Evolutionary conservation across 2,888 invertebrate species (phyloP).

Genomic region (Ophion obscuratus): DNA sequence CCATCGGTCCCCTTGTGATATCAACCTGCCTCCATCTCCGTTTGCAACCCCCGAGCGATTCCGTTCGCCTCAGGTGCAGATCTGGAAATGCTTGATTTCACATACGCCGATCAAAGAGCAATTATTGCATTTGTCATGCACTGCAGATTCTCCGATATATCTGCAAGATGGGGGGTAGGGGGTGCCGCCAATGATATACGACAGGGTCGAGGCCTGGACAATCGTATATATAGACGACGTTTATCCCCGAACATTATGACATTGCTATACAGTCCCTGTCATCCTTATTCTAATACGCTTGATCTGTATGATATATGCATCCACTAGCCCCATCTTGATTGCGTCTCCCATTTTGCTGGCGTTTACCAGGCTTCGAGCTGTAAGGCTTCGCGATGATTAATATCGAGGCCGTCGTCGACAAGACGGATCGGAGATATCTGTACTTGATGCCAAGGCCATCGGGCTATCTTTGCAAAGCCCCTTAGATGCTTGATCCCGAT

Average conservation of each 20-base stretch:
- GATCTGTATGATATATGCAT: slow-evolving; percentile 1
- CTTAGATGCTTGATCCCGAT: background rate
- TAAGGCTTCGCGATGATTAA: slow-evolving; percentile 1
- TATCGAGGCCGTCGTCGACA: background rate
- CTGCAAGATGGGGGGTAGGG: slow-evolving; percentile 53
- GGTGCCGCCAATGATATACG: slow-evolving; percentile 72
- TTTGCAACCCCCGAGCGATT: slow-evolving; percentile 1
- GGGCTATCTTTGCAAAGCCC: background rate
- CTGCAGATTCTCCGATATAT: slow-evolving; percentile 69
- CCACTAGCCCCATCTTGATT: background rate
- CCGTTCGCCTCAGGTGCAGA: background rate
- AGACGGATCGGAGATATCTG: background rate
- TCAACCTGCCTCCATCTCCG: slow-evolving; percentile 8
- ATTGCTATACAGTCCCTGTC: slow-evolving; percentile 63
- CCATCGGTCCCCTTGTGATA: slow-evolving; percentile 39
- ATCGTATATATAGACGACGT: slow-evolving; percentile 5
- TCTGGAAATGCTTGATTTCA: slow-evolving; percentile 42
- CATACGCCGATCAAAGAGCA: slow-evolving; percentile 69
- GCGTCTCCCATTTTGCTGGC: background rate
- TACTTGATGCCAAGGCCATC: background rate
- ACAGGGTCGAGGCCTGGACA: slow-evolving; percentile 45
- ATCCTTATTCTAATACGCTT: slow-evolving; percentile 71
- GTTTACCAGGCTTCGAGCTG: background rate
- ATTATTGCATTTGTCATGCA: slow-evolving; percentile 79
- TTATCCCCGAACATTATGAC: slow-evolving; percentile 56